These are phyloP conservation scores for Cryptomyrus ogoouensis DNA, from an alignment of 2,113 vertebrate species.

Conservation along the genomic window DNA sequence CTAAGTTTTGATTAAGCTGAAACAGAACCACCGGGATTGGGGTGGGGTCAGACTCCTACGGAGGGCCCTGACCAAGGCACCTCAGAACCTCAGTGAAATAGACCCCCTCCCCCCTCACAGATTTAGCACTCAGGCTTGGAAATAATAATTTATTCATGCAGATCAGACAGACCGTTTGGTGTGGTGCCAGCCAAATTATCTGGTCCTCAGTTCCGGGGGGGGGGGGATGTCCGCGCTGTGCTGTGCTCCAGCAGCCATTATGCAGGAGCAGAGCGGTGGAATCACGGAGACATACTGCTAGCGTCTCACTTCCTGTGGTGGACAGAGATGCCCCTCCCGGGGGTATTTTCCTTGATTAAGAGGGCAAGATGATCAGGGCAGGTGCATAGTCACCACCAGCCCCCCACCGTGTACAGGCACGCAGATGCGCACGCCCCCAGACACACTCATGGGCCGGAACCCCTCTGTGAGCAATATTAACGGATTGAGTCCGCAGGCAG, in stretches of 20 bases:
- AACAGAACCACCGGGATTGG: background rate
- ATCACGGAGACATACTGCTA: background rate
- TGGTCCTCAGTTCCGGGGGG: background rate
- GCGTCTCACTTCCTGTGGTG: background rate
- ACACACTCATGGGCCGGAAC: conserved; percentile 20
- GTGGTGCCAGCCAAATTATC: conserved; percentile 11
- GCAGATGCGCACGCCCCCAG: background rate
- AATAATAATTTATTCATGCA: background rate
- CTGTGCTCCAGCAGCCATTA: background rate
- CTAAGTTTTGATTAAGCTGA: background rate
- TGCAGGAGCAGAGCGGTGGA: background rate
- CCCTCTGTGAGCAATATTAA: conserved; percentile 43
- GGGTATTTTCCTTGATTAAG: background rate
- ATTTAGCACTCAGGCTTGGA: background rate
- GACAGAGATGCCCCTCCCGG: background rate
- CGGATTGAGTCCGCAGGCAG: conserved; percentile 45
- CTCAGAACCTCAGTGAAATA: background rate
- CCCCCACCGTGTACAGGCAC: conserved; percentile 19
- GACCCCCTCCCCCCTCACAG: background rate
- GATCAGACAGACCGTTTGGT: conserved; percentile 10
- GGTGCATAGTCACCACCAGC: background rate
- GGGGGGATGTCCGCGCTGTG: background rate
- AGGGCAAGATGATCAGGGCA: background rate
- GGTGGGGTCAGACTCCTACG: background rate
- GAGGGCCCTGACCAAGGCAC: background rate